Conservation (phyloP, 2,113 vertebrate genomes). For the Ariopsis seemanni region DNA sequence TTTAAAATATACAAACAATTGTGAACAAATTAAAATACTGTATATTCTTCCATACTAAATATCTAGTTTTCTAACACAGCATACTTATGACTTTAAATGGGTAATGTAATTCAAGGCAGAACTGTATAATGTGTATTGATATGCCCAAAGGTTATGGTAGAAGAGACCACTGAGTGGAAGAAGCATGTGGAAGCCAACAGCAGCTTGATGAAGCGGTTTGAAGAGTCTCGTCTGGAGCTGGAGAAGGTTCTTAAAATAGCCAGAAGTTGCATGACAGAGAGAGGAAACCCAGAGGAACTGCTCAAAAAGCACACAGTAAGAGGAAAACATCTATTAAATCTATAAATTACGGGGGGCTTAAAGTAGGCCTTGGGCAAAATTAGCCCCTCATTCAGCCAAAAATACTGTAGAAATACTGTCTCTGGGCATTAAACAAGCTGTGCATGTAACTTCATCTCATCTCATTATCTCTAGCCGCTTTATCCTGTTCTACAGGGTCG, state of each 20-base stretch:
- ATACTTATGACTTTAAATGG: constrained; percentile 8
- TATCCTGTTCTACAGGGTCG: too few relatives aligned
- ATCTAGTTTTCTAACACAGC: background rate
- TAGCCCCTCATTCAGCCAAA: background rate
- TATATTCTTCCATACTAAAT: background rate
- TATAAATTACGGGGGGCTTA: background rate
- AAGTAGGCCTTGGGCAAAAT: constrained; percentile 23
- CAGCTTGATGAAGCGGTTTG: constrained; percentile 93
- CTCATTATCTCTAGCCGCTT: too few relatives aligned
- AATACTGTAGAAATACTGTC: background rate
- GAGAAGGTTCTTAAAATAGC: constrained; percentile 89
- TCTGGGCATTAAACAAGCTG: background rate
- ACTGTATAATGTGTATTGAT: constrained; percentile 51
- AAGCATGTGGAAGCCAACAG: constrained; percentile 90
- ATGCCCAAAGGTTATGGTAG: constrained; percentile 79
- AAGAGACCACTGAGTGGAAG: constrained; percentile 90
- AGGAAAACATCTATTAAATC: constrained; percentile 21
- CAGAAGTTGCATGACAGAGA: constrained; percentile 82
- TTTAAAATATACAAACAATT: background rate
- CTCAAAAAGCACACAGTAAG: constrained; percentile 89
- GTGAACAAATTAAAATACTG: background rate
- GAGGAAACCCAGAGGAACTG: constrained; percentile 89
- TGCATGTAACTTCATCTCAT: background rate
- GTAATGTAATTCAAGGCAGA: background rate
- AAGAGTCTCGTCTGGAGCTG: constrained; percentile 90